Evolutionary conservation across 2,888 invertebrate species (phyloP).

Genomic region (Onthophagus sagittarius): DNA sequence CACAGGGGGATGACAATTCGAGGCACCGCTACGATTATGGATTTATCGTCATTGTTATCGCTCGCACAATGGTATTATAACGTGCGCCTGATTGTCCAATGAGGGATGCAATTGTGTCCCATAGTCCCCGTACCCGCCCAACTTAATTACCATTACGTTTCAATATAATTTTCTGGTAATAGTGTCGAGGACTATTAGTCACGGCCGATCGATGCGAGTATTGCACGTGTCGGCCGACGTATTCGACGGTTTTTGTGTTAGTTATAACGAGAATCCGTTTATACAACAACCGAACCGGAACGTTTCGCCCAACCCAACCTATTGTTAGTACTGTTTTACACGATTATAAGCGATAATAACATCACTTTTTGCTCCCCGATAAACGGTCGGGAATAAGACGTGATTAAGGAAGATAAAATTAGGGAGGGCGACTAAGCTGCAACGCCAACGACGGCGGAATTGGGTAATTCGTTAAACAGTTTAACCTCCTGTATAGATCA

Average conservation of each 20-base stretch:
- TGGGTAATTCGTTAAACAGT: conserved; percentile 39
- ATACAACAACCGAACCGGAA: conserved; percentile 8
- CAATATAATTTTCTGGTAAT: conserved; percentile 21
- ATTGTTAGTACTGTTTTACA: neutral
- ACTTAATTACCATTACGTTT: conserved; percentile 24
- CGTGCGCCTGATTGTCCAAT: conserved; percentile 26
- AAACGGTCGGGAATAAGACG: neutral
- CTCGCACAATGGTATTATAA: conserved; percentile 36
- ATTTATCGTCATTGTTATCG: conserved; percentile 42
- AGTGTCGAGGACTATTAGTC: conserved; percentile 10
- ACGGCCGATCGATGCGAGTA: neutral
- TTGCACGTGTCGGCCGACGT: neutral
- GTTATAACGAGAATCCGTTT: neutral
- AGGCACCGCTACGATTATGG: conserved; percentile 42
- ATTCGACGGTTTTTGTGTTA: neutral
- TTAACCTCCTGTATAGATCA: conserved; percentile 43
- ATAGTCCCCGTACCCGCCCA: conserved; percentile 6
- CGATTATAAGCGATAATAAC: neutral
- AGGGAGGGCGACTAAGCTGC: conserved; percentile 4
- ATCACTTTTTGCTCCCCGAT: neutral
- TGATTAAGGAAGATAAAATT: neutral
- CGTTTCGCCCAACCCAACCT: neutral
- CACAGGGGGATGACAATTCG: conserved; percentile 32
- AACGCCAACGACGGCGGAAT: conserved; percentile 11
- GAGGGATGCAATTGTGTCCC: conserved; percentile 23